phyloP scores from a whole-genome alignment of 2,113 vertebrate species.

The Etheostoma cragini region DNA sequence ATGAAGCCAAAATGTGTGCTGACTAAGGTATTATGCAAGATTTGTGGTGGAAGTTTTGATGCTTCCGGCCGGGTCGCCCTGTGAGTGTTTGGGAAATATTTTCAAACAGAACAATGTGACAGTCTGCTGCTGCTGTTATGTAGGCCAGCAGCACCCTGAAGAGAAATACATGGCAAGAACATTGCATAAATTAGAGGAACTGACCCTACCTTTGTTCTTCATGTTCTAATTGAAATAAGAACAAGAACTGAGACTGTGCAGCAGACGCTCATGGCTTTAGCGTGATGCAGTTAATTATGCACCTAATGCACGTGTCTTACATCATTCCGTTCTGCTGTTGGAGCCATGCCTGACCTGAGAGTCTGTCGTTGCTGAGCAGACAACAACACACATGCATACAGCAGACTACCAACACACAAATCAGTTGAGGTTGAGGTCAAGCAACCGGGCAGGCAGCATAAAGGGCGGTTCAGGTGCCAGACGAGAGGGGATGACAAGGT shows the following conservation, averaged over 20 bases:
- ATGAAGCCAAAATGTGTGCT: conserved; percentile 32
- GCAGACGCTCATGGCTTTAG: neutral
- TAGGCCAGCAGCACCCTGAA: conserved; percentile 41
- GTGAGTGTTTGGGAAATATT: conserved; percentile 21
- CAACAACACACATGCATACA: neutral
- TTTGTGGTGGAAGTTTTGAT: conserved; percentile 31
- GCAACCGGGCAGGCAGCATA: conserved; percentile 5
- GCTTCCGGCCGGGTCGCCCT: conserved; percentile 24
- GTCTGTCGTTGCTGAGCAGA: conserved; percentile 6
- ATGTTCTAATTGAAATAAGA: neutral
- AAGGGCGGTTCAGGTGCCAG: conserved; percentile 31
- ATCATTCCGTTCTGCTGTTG: neutral
- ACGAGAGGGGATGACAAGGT: conserved; percentile 6
- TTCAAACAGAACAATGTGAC: conserved; percentile 4
- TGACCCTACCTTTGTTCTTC: conserved; percentile 30
- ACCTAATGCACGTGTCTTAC: conserved; percentile 2
- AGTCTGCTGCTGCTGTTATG: conserved; percentile 35
- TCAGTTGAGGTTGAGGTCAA: neutral
- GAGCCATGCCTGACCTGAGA: conserved; percentile 13
- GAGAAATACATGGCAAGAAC: conserved; percentile 29
- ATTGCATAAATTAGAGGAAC: conserved; percentile 47
- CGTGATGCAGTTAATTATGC: conserved; percentile 31
- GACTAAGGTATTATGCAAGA: conserved; percentile 59
- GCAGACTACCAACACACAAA: neutral
- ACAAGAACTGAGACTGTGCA: neutral